A percentile compares a stretch with the other conserved stretches of the same genome.
Conservation (phyloP, 2,113 vertebrate species). For the Noctilio leporinus region DNA sequence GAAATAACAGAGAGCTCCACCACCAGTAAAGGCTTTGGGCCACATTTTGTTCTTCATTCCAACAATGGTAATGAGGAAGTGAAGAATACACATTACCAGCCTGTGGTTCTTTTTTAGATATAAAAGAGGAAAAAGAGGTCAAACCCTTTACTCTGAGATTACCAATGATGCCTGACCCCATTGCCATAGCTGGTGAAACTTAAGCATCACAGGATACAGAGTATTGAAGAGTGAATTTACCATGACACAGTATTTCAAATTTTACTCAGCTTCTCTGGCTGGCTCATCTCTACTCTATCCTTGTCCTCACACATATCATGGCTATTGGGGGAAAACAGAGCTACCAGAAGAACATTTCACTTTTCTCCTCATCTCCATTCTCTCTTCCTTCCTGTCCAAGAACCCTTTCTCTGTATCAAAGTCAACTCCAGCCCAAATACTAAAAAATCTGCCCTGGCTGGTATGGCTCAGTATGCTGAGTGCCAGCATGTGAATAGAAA, state of each 20-base stretch:
- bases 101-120: background rate
- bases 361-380: background rate
- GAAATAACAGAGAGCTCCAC: background rate
- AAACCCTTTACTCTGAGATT: background rate
- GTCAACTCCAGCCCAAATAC: background rate
- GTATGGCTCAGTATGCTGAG: too few species aligned
- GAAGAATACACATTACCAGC: background rate
- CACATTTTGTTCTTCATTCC: background rate
- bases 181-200: background rate
- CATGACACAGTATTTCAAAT: background rate
- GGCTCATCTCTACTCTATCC: background rate
- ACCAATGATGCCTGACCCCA: background rate
- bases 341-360: background rate
- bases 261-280: background rate
- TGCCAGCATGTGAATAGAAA: too few species aligned
- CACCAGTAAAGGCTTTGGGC: background rate
- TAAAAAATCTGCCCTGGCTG: too few species aligned
- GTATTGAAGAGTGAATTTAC: background rate
- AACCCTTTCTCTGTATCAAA: background rate
- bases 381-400: background rate
- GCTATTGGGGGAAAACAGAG: background rate
- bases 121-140: background rate
- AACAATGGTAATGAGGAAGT: background rate
- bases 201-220: background rate
- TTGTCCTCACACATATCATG: background rate